Base-by-base conservation (phyloP, 1,140 invertebrate genomes). In the Drosophila lini region DNA sequence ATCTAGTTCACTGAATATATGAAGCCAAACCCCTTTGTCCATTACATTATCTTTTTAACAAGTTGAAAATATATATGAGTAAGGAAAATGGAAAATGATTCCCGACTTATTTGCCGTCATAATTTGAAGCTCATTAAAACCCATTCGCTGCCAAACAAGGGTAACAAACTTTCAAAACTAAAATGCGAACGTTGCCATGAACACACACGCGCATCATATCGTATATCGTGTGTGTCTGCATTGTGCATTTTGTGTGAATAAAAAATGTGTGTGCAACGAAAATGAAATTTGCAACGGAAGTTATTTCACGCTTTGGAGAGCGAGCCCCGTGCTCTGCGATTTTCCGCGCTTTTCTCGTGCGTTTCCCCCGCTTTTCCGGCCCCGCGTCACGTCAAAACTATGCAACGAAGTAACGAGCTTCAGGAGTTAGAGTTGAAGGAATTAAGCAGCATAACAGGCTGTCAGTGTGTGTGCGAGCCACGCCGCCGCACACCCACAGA, bases 281-380 rank as follows among this genome's bases (percentile, higher is more conserved):
- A 82, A 89, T 89, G 79, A 89, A 89, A 89, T 89, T 89, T 77
- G 81, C 84, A 78, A 81, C 84, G 84, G 84, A 89, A 89, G 84
- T 89, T 89, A 89, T 89, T 89, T 89, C 84, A 89, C 84, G 84
- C 80, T 89, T 76, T 89, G 74, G 61, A 61, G 68, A 75, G 47
- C 55, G 38, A 50, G 40, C 57, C 36, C 48, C 56, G 28, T 44
- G 60, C 45, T 31, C 64, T 22, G 13, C 57, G 57, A 61, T 61
- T 64, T 61, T 48, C 64, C 60, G 11, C 64, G 59, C 32, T 69
- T 67, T 55, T 67, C 47, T 36, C 31, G 28, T 16, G n/a, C 41
- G 38, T 28, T 42, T 32, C 41, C 36, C 1, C n/a, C 15, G 32
- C 41, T 42, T 32, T 38, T 28, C 57, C 22, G 5, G n/a, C 42